Percentiles rank a stretch among this genome's conserved stretches.
Conservation (phyloP, 35 echinoderm and acorn worm species). For the Apostichopus japonicus region DNA sequence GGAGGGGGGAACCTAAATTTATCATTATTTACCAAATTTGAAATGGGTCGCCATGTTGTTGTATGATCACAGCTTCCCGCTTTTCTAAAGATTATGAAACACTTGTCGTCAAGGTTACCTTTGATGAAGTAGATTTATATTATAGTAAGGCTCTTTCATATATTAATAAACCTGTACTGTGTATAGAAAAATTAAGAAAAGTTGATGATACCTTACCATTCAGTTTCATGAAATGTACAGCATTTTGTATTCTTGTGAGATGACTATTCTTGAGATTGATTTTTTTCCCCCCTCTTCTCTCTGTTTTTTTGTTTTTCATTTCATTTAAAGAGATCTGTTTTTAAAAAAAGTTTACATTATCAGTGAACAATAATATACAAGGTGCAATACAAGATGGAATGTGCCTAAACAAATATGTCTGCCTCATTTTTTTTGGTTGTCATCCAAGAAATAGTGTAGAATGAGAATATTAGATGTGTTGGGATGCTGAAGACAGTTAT, state of each 20-base stretch:
- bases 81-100: no score
- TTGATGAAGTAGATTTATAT: no score
- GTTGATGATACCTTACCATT: neutral
- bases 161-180: neutral
- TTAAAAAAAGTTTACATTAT: neutral
- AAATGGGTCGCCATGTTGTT: no score
- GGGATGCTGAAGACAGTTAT: no score
- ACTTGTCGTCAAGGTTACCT: no score
- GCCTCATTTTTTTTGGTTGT: neutral
- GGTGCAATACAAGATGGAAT: constrained; percentile 14
- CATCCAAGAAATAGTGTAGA: no score
- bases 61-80: no score
- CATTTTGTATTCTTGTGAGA: constrained; percentile 49
- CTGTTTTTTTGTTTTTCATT: neutral
- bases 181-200: constrained; percentile 1
- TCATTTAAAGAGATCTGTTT: neutral
- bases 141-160: neutral
- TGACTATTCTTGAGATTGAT: neutral
- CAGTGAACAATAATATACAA: constrained; percentile 1
- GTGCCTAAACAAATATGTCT: neutral
- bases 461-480: no score
- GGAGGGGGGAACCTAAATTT: no score
- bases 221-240: constrained; percentile 34
- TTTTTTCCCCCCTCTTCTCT: no score
- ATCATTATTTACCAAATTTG: no score